Evolutionary conservation across 2,797 vertebrate genomes (phyloP).

Genomic region (Chloroceryle inda): DNA sequence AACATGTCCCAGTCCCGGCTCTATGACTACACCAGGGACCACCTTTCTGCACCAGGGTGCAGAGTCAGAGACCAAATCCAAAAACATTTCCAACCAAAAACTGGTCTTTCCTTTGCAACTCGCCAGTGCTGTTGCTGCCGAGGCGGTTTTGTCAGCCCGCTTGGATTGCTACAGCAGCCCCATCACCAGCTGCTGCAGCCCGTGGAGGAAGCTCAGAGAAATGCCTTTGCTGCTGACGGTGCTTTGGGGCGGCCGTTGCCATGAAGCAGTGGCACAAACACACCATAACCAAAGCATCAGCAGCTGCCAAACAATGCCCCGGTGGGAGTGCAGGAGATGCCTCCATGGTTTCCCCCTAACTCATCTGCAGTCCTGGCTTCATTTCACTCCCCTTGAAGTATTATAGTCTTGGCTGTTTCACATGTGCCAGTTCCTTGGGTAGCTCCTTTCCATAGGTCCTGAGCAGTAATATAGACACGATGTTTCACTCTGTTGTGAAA

Average conservation of each 20-base stretch:
- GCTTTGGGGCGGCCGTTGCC: conserved; percentile 43
- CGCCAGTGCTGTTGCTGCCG: neutral
- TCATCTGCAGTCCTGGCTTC: neutral
- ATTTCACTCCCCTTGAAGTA: neutral
- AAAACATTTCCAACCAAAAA: neutral
- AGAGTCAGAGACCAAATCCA: neutral
- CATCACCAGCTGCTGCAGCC: neutral
- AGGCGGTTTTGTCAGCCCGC: neutral
- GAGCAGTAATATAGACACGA: neutral
- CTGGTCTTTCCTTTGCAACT: neutral
- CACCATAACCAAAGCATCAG: neutral
- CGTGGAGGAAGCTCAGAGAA: neutral
- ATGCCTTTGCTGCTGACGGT: neutral
- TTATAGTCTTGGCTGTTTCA: neutral
- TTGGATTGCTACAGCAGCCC: neutral
- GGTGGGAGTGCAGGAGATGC: neutral
- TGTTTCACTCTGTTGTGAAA: neutral
- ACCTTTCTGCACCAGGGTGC: neutral
- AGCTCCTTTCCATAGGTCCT: neutral
- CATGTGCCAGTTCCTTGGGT: neutral
- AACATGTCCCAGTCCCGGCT: neutral
- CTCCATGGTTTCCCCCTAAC: neutral
- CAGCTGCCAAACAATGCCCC: neutral
- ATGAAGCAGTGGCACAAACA: conserved; percentile 57
- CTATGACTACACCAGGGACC: neutral